Evolutionary conservation across 2,797 vertebrate genomes (phyloP).

Genomic region (Borostomias antarcticus): DNA sequence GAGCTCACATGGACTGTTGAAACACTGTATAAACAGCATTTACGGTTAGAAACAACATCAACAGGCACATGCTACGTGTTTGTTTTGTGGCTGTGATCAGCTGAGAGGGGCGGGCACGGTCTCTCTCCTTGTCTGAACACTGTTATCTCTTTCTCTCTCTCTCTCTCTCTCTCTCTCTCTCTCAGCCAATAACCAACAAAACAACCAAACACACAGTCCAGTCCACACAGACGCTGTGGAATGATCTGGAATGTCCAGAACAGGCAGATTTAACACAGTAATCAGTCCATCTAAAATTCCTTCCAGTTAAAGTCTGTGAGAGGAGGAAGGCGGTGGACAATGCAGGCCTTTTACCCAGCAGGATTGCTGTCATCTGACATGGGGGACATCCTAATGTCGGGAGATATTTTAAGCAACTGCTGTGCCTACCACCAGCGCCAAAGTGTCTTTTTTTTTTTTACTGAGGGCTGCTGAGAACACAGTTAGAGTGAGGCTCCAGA

Average conservation of each 20-base stretch:
- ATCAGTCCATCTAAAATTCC: constrained; percentile 73
- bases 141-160: constrained; percentile 28
- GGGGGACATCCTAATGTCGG: constrained; percentile 51
- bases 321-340: constrained; percentile 64
- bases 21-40: constrained; percentile 63
- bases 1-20: constrained; percentile 39
- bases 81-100: constrained; percentile 43
- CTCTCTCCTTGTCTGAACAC: no score
- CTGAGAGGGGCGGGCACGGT: constrained; percentile 40
- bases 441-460: constrained; percentile 45
- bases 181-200: constrained; percentile 45
- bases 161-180: constrained; percentile 35
- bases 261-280: constrained; percentile 62
- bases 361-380: constrained; percentile 73
- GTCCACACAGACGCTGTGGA: constrained; percentile 47
- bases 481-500: not conserved
- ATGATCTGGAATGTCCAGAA: constrained; percentile 62
- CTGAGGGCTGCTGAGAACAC: not conserved
- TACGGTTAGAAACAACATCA: not conserved
- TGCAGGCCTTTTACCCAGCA: constrained; percentile 63
- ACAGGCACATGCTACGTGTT: not conserved
- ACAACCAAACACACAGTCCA: constrained; percentile 27
- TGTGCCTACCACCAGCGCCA: constrained; percentile 33
- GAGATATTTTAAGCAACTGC: constrained; percentile 62
- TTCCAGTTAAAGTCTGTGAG: constrained; percentile 62